Evolutionary conservation across 2,113 vertebrate genomes (phyloP).

Genomic region (Azemiops feae): DNA sequence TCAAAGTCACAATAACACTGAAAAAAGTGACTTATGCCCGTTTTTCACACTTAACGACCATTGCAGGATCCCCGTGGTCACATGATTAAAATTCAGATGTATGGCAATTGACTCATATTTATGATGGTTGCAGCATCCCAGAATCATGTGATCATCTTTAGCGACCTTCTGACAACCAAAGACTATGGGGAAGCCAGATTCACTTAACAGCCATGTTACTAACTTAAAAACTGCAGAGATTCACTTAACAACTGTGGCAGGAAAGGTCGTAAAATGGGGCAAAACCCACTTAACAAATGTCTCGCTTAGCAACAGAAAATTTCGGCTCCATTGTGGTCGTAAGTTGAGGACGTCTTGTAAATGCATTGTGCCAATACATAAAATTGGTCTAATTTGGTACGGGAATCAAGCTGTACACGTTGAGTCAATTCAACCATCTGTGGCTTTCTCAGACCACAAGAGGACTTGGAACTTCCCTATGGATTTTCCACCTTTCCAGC

Average conservation of each 20-base stretch:
- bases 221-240: too few relatives aligned
- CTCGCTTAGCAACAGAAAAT: too few relatives aligned
- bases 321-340: accelerated
- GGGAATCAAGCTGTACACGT: not conserved
- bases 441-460: not conserved
- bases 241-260: too few relatives aligned
- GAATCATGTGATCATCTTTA: not conserved
- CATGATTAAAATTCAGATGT: not conserved
- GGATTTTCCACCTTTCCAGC: not conserved
- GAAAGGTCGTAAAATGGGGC: not conserved
- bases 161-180: too few relatives aligned
- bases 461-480: not conserved
- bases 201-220: too few relatives aligned
- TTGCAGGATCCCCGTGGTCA: too few relatives aligned
- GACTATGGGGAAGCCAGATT: too few relatives aligned
- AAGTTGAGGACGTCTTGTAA: not conserved
- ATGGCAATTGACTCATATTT: not conserved
- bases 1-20: not conserved
- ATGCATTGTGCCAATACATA: not conserved
- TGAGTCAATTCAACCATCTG: not conserved
- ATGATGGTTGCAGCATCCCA: not conserved
- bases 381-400: not conserved
- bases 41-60: not conserved
- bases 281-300: not conserved
- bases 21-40: too few relatives aligned